Conservation (phyloP, 30 jellyfish, hydroid and myxozoan genomes). For the Turritopsis rubra region DNA sequence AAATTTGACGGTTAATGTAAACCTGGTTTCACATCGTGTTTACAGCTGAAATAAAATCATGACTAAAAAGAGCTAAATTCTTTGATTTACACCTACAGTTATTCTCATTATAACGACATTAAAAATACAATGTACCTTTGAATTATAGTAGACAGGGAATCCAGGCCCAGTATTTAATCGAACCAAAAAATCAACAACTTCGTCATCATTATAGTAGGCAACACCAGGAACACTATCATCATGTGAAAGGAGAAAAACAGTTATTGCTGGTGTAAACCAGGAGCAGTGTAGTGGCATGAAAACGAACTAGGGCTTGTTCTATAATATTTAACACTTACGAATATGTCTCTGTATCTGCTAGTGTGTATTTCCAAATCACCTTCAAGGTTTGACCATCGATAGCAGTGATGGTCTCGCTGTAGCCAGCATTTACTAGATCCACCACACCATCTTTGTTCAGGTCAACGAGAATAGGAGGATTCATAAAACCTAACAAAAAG, state of each 20-base stretch:
- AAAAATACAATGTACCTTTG: conserved; percentile 44
- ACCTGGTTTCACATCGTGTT: no score
- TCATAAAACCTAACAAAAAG: conserved; percentile 64
- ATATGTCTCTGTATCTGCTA: conserved; percentile 56
- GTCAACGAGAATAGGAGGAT: conserved; percentile 79
- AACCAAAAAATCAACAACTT: conserved; percentile 57
- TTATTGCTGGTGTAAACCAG: background rate
- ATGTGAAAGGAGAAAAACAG: background rate
- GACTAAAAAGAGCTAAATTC: no score
- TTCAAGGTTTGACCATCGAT: conserved; percentile 68
- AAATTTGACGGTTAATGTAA: no score
- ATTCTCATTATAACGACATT: background rate
- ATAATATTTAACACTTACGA: conserved; percentile 55
- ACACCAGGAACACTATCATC: conserved; percentile 68
- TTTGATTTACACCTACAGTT: background rate
- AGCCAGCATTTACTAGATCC: conserved; percentile 60
- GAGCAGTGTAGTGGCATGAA: background rate
- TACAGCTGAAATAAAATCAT: no score
- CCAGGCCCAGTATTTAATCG: conserved; percentile 77
- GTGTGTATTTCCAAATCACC: conserved; percentile 45
- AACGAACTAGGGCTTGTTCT: no score
- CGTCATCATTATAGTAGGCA: conserved; percentile 72
- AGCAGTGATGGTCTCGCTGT: conserved; percentile 54
- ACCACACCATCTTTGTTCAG: conserved; percentile 82
- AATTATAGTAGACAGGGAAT: conserved; percentile 68